Evolutionary conservation across 2,113 vertebrate species (phyloP), one percentile per base, ranked within the genome.

Genomic region (Solenodon paradoxus): DNA sequence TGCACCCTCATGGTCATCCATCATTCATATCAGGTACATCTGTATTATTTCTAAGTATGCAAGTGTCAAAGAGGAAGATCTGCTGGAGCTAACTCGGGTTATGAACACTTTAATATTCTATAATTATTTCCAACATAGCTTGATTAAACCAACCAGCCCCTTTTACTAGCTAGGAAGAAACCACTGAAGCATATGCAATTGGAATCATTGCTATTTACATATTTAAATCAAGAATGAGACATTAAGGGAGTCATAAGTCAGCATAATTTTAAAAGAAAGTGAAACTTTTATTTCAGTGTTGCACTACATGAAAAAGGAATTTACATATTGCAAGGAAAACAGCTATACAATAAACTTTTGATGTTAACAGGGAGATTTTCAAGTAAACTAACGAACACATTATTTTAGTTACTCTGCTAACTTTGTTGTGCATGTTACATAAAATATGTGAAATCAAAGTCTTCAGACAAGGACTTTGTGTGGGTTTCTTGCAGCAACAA

Each of bases 181-280:
- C 17, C 49, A 90, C 51, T 26, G 59, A 81, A 87, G 35, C 26
- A 68, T 53, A 69, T 55, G 47, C 68, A 79, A 82, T 79, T 74
- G 72, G n/a, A 88, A 88, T 79, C 35, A 85, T 79, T 84, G 10
- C 16, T 92, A 57, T 85, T 93, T 94, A 88, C 49, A 77, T 72
- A 80, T 63, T 61, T 63, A n/a, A 95, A 92, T 79, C n/a, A 84
- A 93, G 80, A 87, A 64, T 85, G 35, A 84, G 59, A 95, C 95
- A 97, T 90, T 90, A 72, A 95, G 87, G 86, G n/a, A 68, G 42
- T 88, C 64, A 57, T 68, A 78, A 51, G 20, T 55, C 84, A 83
- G 49, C 5, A 2, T 90, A 91, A 79, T 85, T 84, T 95, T 63
- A 75, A 94, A 97, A 71, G 81, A 28, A 88, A 94, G 22, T 64